Conservation (phyloP, 2,888 invertebrate genomes). For the Nymphalis polychloros region DNA sequence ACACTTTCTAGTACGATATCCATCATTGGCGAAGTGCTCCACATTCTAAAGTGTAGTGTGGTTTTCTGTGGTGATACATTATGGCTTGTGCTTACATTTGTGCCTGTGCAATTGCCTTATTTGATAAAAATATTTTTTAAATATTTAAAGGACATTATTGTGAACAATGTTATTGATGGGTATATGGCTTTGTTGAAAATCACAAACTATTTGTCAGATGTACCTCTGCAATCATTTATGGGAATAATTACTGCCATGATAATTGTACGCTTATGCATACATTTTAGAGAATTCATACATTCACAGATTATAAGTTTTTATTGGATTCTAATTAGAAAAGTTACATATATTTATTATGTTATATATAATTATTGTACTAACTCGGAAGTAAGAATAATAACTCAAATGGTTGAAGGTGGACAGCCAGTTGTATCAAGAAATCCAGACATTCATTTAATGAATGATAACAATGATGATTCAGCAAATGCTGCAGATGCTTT, state of each 20-base stretch:
- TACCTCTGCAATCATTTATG: conserved; percentile 72
- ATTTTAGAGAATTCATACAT: conserved; percentile 60
- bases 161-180: conserved; percentile 50
- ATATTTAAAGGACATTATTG: conserved; percentile 47
- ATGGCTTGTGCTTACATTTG: conserved; percentile 70
- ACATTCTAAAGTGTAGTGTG: conserved; percentile 54
- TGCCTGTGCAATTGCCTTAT: conserved; percentile 68
- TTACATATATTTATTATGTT: conserved; percentile 64
- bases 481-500: conserved; percentile 60
- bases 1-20: conserved; percentile 47
- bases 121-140: conserved; percentile 52
- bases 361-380: conserved; percentile 68
- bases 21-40: conserved; percentile 55
- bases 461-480: conserved; percentile 46
- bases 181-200: conserved; percentile 65
- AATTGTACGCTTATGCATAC: conserved; percentile 60
- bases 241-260: conserved; percentile 67
- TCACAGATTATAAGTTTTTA: conserved; percentile 52
- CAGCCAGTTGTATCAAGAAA: conserved; percentile 53
- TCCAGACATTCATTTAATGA: conserved; percentile 41
- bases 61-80: conserved; percentile 65
- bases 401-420: conserved; percentile 58
- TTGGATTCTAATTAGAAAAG: conserved; percentile 64
- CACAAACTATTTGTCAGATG: conserved; percentile 73
- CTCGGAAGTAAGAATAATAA: conserved; percentile 66